Evolutionary conservation across 2,113 vertebrate genomes (phyloP), one percentile per base, ranked within the genome.

Genomic region (Patagioenas fasciata): DNA sequence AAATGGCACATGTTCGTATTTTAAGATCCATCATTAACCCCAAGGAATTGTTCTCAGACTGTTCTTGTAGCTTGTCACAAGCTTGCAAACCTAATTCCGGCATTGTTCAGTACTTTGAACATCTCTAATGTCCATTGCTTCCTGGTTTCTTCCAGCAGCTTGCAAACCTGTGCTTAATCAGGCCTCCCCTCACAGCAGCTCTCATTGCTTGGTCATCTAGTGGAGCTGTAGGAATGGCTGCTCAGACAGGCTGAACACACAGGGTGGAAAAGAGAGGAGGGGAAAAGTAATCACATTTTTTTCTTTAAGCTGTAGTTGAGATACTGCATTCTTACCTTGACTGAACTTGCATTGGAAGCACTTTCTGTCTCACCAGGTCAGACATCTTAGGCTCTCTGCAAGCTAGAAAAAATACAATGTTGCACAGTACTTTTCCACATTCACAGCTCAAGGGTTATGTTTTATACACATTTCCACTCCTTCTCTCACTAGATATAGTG

Each of bases 321-420:
- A 65, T 83, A 58, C 86, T 95, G 73, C 38, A 24, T 61, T 96
- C 98, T 98, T 92, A 99, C 99, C 99, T 99, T 96, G 97, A 99
- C 57, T 98, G 99, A 91, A 98, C 96, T 90, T 99, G 99, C 87
- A 98, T 98, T 19, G 99, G 98, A 65, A 99, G 98, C 81, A 99
- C 98, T 97, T 96, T 99, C 97, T 99, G 98, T 97, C 97, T 99
- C 87, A 99, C 99, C 98, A 99, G 96, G 81, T 99, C 99, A 91
- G 99, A 99, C 70, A 99, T 98, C 98, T 99, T 99, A 75, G 99
- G 99, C 96, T 99, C 99, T 96, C 98, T 98, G 96, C 99, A 99
- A 83, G 99, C 99, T 99, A 96, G 66, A 95, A 85, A 88, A 95
- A 95, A 97, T 58, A 94, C 11, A 96, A 84, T 1, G n/a, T 94